These are phyloP conservation scores for Lochmaea capreae DNA, from an alignment of 2,888 invertebrate species.

Conservation along the genomic window DNA sequence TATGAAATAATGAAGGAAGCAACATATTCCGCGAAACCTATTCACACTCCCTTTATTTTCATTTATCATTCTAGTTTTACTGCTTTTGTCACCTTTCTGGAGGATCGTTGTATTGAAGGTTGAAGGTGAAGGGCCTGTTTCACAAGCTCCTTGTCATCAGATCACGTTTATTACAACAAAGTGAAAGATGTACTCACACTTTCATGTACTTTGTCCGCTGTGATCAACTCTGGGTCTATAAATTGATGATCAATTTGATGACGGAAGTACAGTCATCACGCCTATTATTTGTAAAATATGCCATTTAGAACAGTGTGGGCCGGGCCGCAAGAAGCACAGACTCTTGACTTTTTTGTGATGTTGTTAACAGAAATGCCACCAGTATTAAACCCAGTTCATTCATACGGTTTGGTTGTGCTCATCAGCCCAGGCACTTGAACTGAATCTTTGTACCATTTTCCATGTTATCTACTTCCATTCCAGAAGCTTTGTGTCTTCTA, in stretches of 20 bases:
- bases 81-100: constrained; percentile 22
- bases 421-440: no score
- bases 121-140: background rate
- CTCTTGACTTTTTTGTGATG: no score
- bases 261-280: background rate
- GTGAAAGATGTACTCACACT: no score
- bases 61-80: constrained; percentile 41
- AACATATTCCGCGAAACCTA: constrained; percentile 46
- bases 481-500: no score
- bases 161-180: background rate
- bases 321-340: no score
- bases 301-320: no score
- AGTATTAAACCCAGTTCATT: no score
- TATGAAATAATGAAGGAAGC: constrained; percentile 54
- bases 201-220: background rate
- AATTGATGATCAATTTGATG: background rate
- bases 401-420: no score
- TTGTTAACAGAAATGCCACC: no score
- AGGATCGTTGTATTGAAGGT: background rate
- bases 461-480: no score
- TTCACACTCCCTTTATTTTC: constrained; percentile 45
- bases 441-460: no score
- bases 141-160: constrained; percentile 5
- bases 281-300: no score
- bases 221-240: background rate